These are phyloP conservation scores for Ceratina calcarata DNA, from an alignment of 1,140 invertebrate species.

Conservation along the genomic window DNA sequence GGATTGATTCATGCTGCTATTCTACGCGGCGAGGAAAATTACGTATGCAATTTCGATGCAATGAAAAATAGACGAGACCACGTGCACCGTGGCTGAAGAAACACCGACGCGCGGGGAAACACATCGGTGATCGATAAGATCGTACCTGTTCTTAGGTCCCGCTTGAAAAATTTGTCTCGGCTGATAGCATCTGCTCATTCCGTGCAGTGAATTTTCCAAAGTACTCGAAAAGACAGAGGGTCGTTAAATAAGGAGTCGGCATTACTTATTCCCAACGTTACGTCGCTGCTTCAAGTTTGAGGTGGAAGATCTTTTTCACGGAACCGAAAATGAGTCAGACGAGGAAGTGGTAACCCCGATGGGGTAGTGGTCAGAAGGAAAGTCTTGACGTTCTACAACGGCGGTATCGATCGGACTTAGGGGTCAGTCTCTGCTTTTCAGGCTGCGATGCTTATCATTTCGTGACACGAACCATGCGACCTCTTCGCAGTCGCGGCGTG, in stretches of 20 bases:
- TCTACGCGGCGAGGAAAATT: slow-evolving; percentile 21
- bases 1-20: neutral
- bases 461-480: slow-evolving; percentile 63
- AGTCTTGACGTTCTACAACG: slow-evolving; percentile 57
- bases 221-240: too few species aligned
- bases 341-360: slow-evolving; percentile 39
- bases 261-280: too few species aligned
- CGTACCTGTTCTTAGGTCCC: neutral
- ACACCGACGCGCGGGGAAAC: neutral
- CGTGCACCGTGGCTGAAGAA: neutral
- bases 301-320: slow-evolving; percentile 33
- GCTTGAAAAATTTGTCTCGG: neutral
- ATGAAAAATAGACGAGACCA: slow-evolving; percentile 6
- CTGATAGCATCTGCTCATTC: neutral
- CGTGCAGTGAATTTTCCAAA: neutral
- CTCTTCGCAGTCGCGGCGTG: neutral
- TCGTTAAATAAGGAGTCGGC: too few species aligned
- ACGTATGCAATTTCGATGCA: neutral
- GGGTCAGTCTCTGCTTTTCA: slow-evolving; percentile 68
- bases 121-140: neutral
- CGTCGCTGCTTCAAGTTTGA: neutral
- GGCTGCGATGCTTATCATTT: slow-evolving; percentile 66
- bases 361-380: slow-evolving; percentile 35
- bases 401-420: slow-evolving; percentile 62
- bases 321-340: slow-evolving; percentile 46